phyloP scores from a whole-genome alignment of 2,888 invertebrate genomes.

The Phaedon cochleariae region DNA sequence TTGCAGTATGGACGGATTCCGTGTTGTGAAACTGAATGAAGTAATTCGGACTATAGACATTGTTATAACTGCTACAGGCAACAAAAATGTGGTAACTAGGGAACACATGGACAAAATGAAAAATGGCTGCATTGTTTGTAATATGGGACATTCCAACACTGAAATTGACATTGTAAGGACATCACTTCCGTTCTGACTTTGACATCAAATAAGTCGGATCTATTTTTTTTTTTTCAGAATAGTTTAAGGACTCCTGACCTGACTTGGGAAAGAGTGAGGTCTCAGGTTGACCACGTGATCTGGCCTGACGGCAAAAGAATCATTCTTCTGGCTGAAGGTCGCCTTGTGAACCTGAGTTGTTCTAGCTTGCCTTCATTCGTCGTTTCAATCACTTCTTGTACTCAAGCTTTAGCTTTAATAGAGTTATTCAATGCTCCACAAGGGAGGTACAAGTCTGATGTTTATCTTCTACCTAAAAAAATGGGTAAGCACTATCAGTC shows the following conservation, averaged over 20 bases:
- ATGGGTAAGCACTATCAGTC: slow-evolving; percentile 78
- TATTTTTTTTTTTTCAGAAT: slow-evolving; percentile 67
- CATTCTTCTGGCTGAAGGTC: slow-evolving; percentile 91
- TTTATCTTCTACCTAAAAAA: slow-evolving; percentile 97
- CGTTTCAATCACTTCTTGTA: slow-evolving; percentile 96
- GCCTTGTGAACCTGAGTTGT: slow-evolving; percentile 95
- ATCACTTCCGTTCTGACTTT: neutral
- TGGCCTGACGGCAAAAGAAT: slow-evolving; percentile 98
- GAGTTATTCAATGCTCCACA: slow-evolving; percentile 96
- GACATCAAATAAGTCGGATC: too few relatives aligned
- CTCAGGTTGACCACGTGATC: slow-evolving; percentile 98
- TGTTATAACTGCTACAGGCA: slow-evolving; percentile 97
- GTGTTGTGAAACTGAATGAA: slow-evolving; percentile 94
- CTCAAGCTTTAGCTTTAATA: slow-evolving; percentile 95
- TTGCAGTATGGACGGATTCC: slow-evolving; percentile 93
- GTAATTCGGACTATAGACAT: slow-evolving; percentile 93
- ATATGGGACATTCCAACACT: slow-evolving; percentile 97
- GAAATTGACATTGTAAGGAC: slow-evolving; percentile 88
- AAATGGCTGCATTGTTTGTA: slow-evolving; percentile 93
- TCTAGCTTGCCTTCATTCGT: slow-evolving; percentile 98
- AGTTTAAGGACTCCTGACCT: slow-evolving; percentile 91
- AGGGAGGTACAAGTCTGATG: slow-evolving; percentile 95
- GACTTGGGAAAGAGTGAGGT: slow-evolving; percentile 96
- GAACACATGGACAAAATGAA: slow-evolving; percentile 98
- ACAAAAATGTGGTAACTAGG: slow-evolving; percentile 94